These are phyloP conservation scores for Bombylius discolor DNA, from an alignment of 2,888 invertebrate genomes.

Conservation along the genomic window DNA sequence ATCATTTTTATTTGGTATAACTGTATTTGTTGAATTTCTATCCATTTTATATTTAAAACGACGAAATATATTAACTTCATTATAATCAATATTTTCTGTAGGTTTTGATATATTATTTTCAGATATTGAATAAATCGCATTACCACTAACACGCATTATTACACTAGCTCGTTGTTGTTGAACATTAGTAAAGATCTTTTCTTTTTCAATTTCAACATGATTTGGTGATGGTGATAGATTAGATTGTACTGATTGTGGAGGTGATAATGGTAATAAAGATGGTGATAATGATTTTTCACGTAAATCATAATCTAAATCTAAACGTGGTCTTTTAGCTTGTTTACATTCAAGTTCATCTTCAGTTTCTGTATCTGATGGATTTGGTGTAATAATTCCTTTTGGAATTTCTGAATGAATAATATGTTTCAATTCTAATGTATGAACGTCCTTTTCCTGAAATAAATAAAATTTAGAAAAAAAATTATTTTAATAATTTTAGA, in stretches of 20 bases:
- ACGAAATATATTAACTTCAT: slow-evolving; percentile 28
- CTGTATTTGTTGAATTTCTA: slow-evolving; percentile 18
- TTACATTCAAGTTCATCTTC: slow-evolving; percentile 2
- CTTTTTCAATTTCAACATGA: background rate
- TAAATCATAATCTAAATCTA: slow-evolving; percentile 37
- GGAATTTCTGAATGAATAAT: background rate
- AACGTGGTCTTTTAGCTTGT: background rate
- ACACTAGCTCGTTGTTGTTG: slow-evolving; percentile 50
- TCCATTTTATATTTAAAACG: slow-evolving; percentile 36
- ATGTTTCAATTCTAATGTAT: background rate
- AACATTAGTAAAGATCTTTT: background rate
- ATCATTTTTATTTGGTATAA: no score
- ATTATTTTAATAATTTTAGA: background rate
- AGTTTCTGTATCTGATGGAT: slow-evolving; percentile 74
- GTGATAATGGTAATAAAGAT: background rate
- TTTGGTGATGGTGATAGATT: slow-evolving; percentile 9
- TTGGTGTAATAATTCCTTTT: slow-evolving; percentile 55
- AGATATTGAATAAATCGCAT: slow-evolving; percentile 50
- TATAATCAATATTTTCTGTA: background rate
- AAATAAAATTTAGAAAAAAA: background rate
- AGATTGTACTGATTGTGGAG: no score
- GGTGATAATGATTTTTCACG: slow-evolving; percentile 25
- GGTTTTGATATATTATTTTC: slow-evolving; percentile 12
- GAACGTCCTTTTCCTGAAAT: background rate
- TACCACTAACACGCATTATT: slow-evolving; percentile 73